Conservation (phyloP, 2,888 invertebrate species). For the Arrhopalites spinosus region DNA sequence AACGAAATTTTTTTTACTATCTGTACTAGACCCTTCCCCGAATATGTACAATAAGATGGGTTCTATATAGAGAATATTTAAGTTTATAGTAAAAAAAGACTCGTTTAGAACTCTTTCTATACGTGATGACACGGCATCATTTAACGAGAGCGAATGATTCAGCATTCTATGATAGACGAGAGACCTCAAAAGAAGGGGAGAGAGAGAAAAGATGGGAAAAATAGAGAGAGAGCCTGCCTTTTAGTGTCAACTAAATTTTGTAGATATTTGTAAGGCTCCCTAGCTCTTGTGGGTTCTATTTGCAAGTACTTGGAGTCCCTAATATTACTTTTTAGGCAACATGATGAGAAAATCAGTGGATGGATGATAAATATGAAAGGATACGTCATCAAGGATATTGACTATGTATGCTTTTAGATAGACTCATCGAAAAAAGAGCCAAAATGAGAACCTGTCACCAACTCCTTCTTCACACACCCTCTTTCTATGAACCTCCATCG, state of each 20-base stretch:
- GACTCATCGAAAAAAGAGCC: no score
- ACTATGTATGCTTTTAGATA: background rate
- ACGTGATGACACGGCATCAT: constrained; percentile 35
- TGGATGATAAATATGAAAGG: background rate
- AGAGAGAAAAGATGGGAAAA: no score
- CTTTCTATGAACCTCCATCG: no score
- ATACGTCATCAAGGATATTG: background rate
- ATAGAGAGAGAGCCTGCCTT: no score
- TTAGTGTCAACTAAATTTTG: background rate
- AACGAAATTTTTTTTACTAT: no score
- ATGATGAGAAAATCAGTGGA: no score
- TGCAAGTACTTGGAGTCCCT: background rate
- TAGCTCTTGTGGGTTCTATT: background rate
- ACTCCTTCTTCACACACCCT: no score
- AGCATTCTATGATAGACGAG: constrained; percentile 27
- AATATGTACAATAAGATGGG: background rate
- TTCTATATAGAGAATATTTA: background rate
- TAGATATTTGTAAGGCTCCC: background rate
- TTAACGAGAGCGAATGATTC: constrained; percentile 37
- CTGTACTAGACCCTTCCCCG: no score
- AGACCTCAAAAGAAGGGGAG: background rate
- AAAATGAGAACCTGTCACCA: no score
- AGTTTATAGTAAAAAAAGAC: background rate
- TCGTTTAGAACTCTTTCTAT: background rate
- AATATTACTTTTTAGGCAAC: no score